Evolutionary conservation across 2,113 vertebrate genomes (phyloP), one percentile per base, ranked within the genome.

Genomic region (Gracilinanus agilis): DNA sequence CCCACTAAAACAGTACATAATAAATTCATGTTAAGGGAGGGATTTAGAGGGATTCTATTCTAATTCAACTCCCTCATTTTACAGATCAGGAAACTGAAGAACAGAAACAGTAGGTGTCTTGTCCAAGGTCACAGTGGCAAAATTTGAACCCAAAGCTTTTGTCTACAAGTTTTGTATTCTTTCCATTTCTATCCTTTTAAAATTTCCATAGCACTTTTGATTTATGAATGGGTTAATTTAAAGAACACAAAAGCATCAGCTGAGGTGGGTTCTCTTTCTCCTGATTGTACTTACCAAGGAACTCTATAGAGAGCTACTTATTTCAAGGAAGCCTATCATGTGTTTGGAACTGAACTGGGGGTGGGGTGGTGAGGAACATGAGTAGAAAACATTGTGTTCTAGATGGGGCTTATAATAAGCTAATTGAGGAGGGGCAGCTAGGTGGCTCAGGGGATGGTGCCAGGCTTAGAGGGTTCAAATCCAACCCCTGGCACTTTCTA

Each of bases 191-290:
- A n/a, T n/a, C 34, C 13, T n/a, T n/a, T n/a, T 75, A 75, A 12
- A 34, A 11, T 75, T 75, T n/a, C 34, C 5, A 83, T 13, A 53
- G 25, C 49, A 93, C 2, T 58, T 19, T n/a, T 44, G 61, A 24
- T 83, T 93, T 56, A 83, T 90, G 95, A 91, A 40, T 54, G 90
- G 93, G 54, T 58, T 89, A 11, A 34, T 88, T 95, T 53, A 27
- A 24, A 56, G 55, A 1, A 91, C 27, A 95, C 27, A 88, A 90
- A 55, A 89, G 16, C 61, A 92, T 90, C 67, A 44, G 44, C 3
- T 91, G 67, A 24, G 34, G 55, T 0, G 56, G 67, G 44, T 13
- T 49, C 53, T 24, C 27, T 44, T 91, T 90, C 88, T 92, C 44
- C 83, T 53, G 93, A 94, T 24, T 2, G 90, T 27, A 93, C 54